phyloP scores from a whole-genome alignment of 2,113 vertebrate genomes.

The Gnathonemus longibarbis region DNA sequence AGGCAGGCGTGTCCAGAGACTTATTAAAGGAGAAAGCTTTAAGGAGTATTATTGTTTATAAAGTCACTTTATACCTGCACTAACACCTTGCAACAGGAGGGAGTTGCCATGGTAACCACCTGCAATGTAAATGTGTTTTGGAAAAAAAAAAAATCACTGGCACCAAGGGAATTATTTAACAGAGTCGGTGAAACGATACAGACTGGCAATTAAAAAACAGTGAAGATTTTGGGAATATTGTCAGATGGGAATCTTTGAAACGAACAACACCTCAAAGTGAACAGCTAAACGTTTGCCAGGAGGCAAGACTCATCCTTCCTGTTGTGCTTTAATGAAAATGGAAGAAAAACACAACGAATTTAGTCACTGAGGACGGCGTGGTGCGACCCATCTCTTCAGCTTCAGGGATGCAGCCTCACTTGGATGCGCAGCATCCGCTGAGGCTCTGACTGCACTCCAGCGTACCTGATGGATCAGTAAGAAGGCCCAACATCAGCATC shows the following conservation, averaged over 20 bases:
- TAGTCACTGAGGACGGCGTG: not conserved
- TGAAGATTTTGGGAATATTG: not conserved
- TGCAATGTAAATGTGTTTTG: not conserved
- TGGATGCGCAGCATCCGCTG: not conserved
- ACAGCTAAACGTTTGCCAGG: not conserved
- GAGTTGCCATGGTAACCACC: not conserved
- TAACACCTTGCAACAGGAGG: not conserved
- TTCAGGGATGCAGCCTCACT: not conserved
- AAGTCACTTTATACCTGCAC: not conserved
- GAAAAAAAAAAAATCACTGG: slow-evolving; percentile 1
- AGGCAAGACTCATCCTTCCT: not conserved
- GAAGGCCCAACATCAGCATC: not conserved
- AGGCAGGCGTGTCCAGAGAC: not conserved
- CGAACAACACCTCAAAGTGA: not conserved
- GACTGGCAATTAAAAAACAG: not conserved
- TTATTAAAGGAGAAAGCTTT: not conserved
- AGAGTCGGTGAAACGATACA: not conserved
- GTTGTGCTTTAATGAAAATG: not conserved
- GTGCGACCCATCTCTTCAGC: not conserved
- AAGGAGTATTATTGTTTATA: not conserved
- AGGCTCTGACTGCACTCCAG: not conserved
- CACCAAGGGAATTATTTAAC: not conserved
- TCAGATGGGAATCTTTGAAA: not conserved
- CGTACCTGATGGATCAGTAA: not conserved
- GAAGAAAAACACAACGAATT: not conserved